Evolutionary conservation across 53 echinoderm and acorn worm species (phyloP), one percentile per base, ranked within the genome.

Genomic region (Patiria pectinifera): DNA sequence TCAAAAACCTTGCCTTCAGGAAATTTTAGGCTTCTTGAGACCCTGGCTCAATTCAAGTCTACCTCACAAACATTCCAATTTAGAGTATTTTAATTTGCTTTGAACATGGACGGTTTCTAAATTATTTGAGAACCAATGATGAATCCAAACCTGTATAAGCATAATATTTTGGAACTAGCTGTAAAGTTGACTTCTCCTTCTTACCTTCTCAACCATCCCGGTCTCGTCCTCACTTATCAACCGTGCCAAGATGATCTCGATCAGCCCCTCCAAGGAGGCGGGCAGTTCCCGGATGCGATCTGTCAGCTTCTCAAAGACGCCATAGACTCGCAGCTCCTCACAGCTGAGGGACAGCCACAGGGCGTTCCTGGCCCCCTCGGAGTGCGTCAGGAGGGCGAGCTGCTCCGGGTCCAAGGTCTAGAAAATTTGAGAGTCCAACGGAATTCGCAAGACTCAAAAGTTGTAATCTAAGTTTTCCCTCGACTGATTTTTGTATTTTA

Each of bases 281-380:
- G 99, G 97, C 48, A 99, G 89, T 21, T 89, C 84, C 18, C 93
- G 87, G 84, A 99, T 96, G 78, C 90, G 86, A 3, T 86, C 62
- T 2, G 99, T 97, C 79, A 99, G 77, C 14, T 85, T 82, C 81
- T 97, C 95, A 86, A 99, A 99, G 14, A 95, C 84, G 16, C 99
- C 99, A 84, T 94, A 99, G 58, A 99, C 95, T 7, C 99, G 76
- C 11, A 99, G 93, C 79, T 99, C 99, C 90, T 99, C 99, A 71
- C 99, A 99, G 62, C 95, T 92, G 87, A 99, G 44, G 13, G 96
- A 94, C 92, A 99, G 86, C 99, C 99, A 99, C 14, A 99, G 96
- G 24, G 97, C 97, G 62, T 99, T 99, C 93, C 95, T 85, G 11
- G 99, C 97, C 45, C 99, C 99, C 14, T 91, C 88, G 14, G 99